Evolutionary conservation across 2,113 vertebrate genomes (phyloP), one percentile per base, ranked within the genome.

Genomic region (Dromaius novaehollandiae): DNA sequence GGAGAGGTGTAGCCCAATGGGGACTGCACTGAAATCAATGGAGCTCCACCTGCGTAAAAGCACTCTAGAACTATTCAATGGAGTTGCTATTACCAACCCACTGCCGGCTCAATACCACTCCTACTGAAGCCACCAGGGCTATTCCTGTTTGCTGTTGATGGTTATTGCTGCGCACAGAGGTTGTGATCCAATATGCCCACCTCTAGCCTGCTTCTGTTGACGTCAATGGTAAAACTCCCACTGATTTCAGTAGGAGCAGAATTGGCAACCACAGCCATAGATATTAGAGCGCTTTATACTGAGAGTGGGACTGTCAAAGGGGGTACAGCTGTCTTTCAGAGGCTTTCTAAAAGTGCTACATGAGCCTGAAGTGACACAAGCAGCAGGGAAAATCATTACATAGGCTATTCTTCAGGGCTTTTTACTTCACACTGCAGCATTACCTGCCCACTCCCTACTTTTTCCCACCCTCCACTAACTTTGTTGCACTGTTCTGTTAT

Each of bases 161-260:
- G 91, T 34, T 81, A 77, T 34, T 60, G 69, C 89, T 87, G 88
- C 66, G 68, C 53, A 3, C 4, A 38, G 0, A 80, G 75, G 69
- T 46, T 3, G 25, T 86, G 69, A 78, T 32, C 60, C 86, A 51
- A 63, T 58, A 88, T 19, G 50, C 48, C 10, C 64, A 81, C 64
- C 51, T 71, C 42, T 75, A 14, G 6, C 24, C 88, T 75, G 92
- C 73, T 55, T 34, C 30, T 53, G 13, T 16, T 95, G 94, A 96
- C 24, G 53, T 92, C 94, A 96, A 60, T 17, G 77, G 74, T 38
- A 38, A 73, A 79, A 4, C 18, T 85, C 61, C 84, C 84, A 96
- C 42, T 46, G 97, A 97, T 91, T 78, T 66, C 87, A 66, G 86
- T 2, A 60, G 53, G 50, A 85, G 70, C 85, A 91, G 56, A 36